Conservation (phyloP, 2,113 vertebrate genomes). For the Lethenteron reissneri region DNA sequence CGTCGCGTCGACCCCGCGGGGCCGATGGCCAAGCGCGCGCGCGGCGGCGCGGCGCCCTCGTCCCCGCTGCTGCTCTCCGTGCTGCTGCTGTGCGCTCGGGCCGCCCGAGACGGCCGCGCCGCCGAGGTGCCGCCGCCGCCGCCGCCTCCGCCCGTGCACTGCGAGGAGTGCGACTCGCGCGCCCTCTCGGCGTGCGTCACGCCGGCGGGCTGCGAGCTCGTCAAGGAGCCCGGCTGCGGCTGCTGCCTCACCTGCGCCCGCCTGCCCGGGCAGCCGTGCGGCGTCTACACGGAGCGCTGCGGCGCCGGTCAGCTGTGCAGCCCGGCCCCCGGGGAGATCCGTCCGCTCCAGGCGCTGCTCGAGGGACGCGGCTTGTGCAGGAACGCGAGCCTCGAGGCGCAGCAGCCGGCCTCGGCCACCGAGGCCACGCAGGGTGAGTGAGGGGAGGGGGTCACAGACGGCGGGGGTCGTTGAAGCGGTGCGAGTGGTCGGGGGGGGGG, state of each 20-base stretch:
- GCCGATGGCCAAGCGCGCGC: too few species aligned
- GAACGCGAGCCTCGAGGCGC: too few species aligned
- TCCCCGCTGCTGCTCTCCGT: too few species aligned
- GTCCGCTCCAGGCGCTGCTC: neutral
- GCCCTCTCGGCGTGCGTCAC: neutral
- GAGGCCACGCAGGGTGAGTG: neutral
- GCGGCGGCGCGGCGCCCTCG: too few species aligned
- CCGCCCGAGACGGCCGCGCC: neutral
- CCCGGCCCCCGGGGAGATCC: neutral
- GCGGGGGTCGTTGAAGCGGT: neutral
- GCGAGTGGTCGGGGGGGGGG: neutral
- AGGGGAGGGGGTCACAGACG: neutral
- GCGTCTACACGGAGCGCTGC: slow-evolving; percentile 4
- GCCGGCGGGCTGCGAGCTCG: slow-evolving; percentile 4
- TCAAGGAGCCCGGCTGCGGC: slow-evolving; percentile 5
- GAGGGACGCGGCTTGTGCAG: neutral
- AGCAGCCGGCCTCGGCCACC: neutral
- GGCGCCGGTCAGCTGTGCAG: neutral
- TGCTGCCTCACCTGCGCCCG: slow-evolving; percentile 6
- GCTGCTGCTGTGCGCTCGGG: neutral
- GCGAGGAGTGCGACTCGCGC: slow-evolving; percentile 6
- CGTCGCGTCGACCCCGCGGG: too few species aligned
- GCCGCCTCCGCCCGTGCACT: neutral
- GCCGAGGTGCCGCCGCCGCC: neutral
- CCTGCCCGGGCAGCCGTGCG: neutral